phyloP scores from a whole-genome alignment of 2,888 invertebrate species.

The Pristionchus fissidentatus region DNA sequence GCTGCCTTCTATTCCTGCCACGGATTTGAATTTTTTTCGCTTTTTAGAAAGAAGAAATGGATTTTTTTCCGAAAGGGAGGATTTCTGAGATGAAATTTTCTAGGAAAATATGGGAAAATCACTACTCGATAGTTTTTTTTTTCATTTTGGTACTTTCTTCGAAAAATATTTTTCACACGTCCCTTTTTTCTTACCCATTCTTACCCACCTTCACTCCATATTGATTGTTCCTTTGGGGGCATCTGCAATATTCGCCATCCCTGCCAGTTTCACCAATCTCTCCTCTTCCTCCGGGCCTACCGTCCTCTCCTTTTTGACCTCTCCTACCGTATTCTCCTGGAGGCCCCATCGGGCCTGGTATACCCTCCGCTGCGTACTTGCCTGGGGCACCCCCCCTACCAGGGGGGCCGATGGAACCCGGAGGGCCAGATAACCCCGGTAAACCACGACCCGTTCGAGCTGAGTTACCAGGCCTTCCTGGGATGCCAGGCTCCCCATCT shows the following conservation, averaged over 20 bases:
- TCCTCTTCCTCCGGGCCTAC: not conserved
- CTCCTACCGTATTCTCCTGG: conserved; percentile 5
- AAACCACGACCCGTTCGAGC: not conserved
- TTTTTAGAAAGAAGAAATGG: too few relatives aligned
- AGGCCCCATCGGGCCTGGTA: conserved; percentile 23
- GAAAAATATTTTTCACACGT: not conserved
- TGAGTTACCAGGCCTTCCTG: not conserved
- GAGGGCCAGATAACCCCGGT: not conserved
- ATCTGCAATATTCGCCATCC: conserved; percentile 33
- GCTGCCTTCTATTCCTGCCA: not conserved
- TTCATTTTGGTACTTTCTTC: not conserved
- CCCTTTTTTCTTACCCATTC: not conserved
- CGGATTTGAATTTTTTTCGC: not conserved
- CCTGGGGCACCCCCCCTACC: not conserved
- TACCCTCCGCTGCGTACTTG: not conserved
- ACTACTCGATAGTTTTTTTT: not conserved
- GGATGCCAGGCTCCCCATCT: not conserved
- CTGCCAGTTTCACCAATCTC: not conserved
- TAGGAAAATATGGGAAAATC: too few relatives aligned
- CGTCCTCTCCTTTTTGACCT: not conserved
- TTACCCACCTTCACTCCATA: not conserved
- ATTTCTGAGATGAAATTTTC: too few relatives aligned
- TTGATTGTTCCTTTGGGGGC: conserved; percentile 37
- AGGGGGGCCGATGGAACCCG: not conserved
- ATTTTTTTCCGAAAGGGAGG: too few relatives aligned